Conservation (phyloP, 1,140 invertebrate genomes). For the Lepidurus couesii region DNA sequence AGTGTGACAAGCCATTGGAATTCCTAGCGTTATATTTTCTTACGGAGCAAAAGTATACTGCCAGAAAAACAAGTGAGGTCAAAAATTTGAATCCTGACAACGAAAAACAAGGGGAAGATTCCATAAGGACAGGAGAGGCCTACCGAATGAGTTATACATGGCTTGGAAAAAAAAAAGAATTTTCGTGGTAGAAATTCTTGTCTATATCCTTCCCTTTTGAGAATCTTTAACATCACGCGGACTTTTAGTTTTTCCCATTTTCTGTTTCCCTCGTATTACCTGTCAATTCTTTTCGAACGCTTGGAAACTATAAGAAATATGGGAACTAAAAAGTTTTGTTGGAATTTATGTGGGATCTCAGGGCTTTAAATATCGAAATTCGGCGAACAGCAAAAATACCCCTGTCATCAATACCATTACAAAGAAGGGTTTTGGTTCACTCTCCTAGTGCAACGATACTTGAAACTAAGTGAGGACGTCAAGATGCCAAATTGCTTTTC, state of each 20-base stretch:
- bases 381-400: background rate
- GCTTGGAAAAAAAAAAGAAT: too few species aligned
- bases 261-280: too few species aligned
- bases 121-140: too few species aligned
- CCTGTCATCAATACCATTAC: conserved; percentile 9
- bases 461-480: background rate
- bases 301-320: too few species aligned
- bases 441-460: background rate
- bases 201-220: too few species aligned
- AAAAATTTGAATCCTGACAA: too few species aligned
- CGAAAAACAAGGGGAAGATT: too few species aligned
- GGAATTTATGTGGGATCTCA: background rate
- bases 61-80: too few species aligned
- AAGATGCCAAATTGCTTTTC: conserved; percentile 5
- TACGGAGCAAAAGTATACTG: background rate
- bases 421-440: background rate
- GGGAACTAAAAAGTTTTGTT: background rate
- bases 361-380: background rate
- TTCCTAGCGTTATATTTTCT: background rate
- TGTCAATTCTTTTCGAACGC: background rate
- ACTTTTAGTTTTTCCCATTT: too few species aligned
- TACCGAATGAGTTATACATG: too few species aligned
- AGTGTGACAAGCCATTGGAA: background rate
- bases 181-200: too few species aligned
- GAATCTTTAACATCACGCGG: too few species aligned